A percentile compares a stretch with the other conserved stretches of the same genome.
phyloP scores from a whole-genome alignment of 2,797 vertebrate species.

The Eulemur albifrons region DNA sequence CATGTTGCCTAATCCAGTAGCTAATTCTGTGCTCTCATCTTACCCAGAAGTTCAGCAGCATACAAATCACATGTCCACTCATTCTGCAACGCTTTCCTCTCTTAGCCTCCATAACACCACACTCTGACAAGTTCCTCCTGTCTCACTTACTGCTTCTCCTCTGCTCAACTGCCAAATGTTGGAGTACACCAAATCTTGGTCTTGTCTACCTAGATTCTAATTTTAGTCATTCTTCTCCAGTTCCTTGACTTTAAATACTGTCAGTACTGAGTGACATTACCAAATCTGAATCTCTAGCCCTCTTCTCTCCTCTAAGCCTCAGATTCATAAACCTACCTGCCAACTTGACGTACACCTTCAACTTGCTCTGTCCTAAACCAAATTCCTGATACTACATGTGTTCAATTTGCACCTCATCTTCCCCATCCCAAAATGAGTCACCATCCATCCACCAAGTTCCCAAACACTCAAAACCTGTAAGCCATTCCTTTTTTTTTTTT shows the following conservation, averaged over 20 bases:
- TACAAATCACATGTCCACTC: not conserved
- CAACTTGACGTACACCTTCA: not conserved
- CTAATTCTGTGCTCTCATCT: not conserved
- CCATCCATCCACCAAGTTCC: not conserved
- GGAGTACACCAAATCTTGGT: not conserved
- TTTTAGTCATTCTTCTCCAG: not conserved
- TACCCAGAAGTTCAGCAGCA: not conserved
- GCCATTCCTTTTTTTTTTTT: not conserved
- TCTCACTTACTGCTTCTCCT: not conserved
- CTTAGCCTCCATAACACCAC: not conserved
- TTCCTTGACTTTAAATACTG: not conserved
- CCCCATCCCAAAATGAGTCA: not conserved
- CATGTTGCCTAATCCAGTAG: not conserved
- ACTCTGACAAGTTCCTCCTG: not conserved
- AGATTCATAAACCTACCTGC: not conserved
- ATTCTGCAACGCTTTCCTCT: not conserved
- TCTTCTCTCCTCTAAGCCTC: not conserved
- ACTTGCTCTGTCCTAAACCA: not conserved
- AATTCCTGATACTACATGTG: not conserved
- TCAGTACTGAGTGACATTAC: not conserved
- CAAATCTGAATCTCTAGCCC: not conserved
- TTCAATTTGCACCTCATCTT: not conserved
- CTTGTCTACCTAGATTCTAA: not conserved
- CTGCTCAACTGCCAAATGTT: not conserved
- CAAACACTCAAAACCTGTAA: not conserved